Evolutionary conservation across 2,797 vertebrate genomes (phyloP), one percentile per base, ranked within the genome.

Genomic region (Geotrypetes seraphini): DNA sequence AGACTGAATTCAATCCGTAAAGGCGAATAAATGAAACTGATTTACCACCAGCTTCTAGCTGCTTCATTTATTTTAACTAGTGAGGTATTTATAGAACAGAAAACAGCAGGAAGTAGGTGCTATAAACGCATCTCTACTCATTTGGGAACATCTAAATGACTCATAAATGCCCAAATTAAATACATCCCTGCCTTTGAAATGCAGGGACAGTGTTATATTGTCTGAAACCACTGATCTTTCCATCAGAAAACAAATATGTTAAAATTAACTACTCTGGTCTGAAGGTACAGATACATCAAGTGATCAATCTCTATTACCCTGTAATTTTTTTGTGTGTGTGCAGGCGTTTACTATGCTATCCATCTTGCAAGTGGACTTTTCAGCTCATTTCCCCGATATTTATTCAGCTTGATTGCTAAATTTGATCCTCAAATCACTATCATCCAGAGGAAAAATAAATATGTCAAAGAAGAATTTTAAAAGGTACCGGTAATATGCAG

Each of bases 151-250:
- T 58, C 69, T 77, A 78, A 78, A 71, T 69, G 67, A 75, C 67
- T 79, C 66, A 69, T 60, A 74, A 79, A 79, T 65, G 65, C 65
- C 76, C 72, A 82, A 81, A 78, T 76, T 47, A 82, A 81, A 80
- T 77, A 79, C 76, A 79, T 63, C 60, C 50, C 41, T 78, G 50
- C 57, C 59, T 45, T 23, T 35, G 58, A 83, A 71, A 67, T 71
- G 53, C 51, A 61, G 51, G 66, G 75, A 72, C 53, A 41, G 10
- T 63, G 66, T 71, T 69, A 71, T 50, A 47, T 31, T 31, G 43
- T 51, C 27, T 5, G 46, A 75, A 73, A 67, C 56, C 69, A 61
- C 53, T 43, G 41, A 28, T 42, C 48, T 62, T 66, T 53, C 71
- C 74, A 69, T 71, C 55, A 55, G 57, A 66, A 73, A 71, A 53